Evolutionary conservation across 92 coral and sea anemone genomes (phyloP).

Genomic region (Phenganax marumi): DNA sequence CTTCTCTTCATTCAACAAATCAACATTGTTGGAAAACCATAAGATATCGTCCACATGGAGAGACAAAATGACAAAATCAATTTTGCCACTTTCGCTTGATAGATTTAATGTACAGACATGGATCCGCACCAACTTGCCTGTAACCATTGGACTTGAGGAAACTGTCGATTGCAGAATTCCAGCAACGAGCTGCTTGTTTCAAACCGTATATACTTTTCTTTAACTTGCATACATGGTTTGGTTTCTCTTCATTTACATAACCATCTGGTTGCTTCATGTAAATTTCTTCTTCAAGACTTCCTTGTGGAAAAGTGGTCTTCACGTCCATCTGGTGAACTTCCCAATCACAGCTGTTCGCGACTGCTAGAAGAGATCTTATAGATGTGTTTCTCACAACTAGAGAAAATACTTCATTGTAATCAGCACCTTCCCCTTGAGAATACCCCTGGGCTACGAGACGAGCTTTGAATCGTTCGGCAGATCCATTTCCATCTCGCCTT

Average conservation of each 20-base stretch:
- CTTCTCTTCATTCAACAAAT: conserved; percentile 28
- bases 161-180: conserved; percentile 21
- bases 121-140: conserved; percentile 8
- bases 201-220: conserved; percentile 14
- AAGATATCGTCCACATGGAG: conserved; percentile 35
- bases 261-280: conserved; percentile 38
- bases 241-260: neutral
- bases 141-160: neutral
- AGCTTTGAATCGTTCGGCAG: neutral
- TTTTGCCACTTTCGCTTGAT: too few relatives aligned
- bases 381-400: conserved; percentile 15
- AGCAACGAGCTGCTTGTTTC: conserved; percentile 28
- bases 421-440: neutral
- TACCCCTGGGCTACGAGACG: neutral
- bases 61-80: conserved; percentile 19
- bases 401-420: neutral
- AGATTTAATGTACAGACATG: conserved; percentile 25
- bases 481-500: neutral
- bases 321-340: conserved; percentile 35
- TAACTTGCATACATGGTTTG: conserved; percentile 28
- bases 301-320: conserved; percentile 23
- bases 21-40: conserved; percentile 11
- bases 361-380: conserved; percentile 23
- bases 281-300: conserved; percentile 23
- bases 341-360: conserved; percentile 27